A percentile compares a stretch with the other conserved stretches of the same genome.
phyloP scores from a whole-genome alignment of 2,113 vertebrate species.

The Dicrurus megarhynchus region DNA sequence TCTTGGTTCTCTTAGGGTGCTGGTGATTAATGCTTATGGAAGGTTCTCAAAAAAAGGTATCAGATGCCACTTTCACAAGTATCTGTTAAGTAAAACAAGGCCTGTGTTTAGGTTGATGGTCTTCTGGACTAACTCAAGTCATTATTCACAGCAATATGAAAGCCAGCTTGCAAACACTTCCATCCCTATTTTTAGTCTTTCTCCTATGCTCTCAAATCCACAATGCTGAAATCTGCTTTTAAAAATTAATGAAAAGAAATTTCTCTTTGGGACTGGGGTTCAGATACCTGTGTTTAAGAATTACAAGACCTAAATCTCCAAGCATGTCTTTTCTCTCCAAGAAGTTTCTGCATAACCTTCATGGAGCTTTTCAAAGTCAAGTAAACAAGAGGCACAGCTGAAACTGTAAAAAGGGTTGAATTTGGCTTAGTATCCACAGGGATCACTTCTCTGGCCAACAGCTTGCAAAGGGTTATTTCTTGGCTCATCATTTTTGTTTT shows the following conservation, averaged over 20 bases:
- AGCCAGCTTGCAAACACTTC: not conserved
- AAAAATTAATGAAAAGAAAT: not conserved
- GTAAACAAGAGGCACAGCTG: not conserved
- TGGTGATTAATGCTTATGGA: not conserved
- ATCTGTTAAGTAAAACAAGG: not conserved
- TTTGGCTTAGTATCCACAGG: not conserved
- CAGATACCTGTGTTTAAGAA: not conserved
- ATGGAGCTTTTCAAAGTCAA: not conserved
- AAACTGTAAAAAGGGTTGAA: not conserved
- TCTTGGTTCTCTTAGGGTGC: not conserved
- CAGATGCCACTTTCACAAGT: not conserved
- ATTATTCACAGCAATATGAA: not conserved
- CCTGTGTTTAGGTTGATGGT: not conserved
- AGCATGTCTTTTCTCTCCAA: not conserved
- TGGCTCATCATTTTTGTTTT: not conserved
- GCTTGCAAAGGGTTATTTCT: conserved; percentile 26
- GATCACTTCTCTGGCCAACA: not conserved
- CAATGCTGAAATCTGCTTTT: not conserved
- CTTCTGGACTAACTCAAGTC: not conserved
- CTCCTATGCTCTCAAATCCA: not conserved
- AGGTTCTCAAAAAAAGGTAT: not conserved
- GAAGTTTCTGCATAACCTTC: not conserved
- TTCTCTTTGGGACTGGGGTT: not conserved
- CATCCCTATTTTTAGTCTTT: not conserved
- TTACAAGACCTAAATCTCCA: not conserved